Evolutionary conservation across 2,888 invertebrate species (phyloP).

Genomic region (Clunio marinus): DNA sequence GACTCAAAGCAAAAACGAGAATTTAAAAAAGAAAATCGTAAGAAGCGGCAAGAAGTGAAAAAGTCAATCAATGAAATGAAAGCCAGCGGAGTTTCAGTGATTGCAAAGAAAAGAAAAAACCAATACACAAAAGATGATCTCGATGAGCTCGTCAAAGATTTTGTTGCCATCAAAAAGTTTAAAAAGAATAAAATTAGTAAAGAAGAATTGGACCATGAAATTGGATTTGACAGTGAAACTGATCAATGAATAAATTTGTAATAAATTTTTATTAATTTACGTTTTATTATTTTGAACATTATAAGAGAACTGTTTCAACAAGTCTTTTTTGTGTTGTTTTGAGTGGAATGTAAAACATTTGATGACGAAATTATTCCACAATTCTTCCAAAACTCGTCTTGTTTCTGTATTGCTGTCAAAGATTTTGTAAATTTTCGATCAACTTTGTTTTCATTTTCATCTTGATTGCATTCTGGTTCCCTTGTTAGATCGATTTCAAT

Average conservation of each 20-base stretch:
- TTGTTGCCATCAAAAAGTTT: conserved; percentile 77
- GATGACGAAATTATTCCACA: no score
- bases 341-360: no score
- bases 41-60: conserved; percentile 60
- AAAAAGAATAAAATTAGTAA: conserved; percentile 75
- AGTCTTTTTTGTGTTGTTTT: no score
- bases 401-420: no score
- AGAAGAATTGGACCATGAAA: conserved; percentile 62
- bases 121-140: conserved; percentile 68
- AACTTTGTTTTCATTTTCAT: no score
- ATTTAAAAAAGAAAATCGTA: conserved; percentile 60
- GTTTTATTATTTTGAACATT: no score
- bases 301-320: no score
- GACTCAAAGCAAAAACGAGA: conserved; percentile 68
- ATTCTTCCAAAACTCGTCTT: no score
- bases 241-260: background rate
- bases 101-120: conserved; percentile 53
- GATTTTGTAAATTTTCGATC: no score
- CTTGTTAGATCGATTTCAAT: no score
- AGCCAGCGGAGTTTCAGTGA: conserved; percentile 45
- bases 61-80: conserved; percentile 52
- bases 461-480: no score
- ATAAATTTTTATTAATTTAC: no score
- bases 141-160: conserved; percentile 72
- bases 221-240: conserved; percentile 51